Conservation (phyloP, 2,113 vertebrate genomes). For the Entomyzon cyanotis region DNA sequence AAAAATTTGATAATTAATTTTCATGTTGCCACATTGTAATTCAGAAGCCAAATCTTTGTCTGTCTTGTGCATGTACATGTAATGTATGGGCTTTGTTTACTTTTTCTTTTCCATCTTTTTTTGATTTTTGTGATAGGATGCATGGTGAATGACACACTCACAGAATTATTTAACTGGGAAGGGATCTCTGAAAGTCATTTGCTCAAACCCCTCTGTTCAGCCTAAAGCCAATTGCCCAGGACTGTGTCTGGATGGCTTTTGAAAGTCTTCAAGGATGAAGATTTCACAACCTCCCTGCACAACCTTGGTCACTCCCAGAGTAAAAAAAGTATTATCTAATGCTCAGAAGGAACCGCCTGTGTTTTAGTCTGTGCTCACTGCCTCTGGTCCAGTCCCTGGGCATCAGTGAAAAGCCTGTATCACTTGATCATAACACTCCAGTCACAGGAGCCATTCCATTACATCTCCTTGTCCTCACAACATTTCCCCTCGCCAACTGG, state of each 20-base stretch:
- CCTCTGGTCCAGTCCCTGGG: not conserved
- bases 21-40: not conserved
- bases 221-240: not conserved
- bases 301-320: not conserved
- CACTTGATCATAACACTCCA: not conserved
- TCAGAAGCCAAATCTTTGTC: not conserved
- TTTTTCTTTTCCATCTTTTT: not conserved
- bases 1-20: not conserved
- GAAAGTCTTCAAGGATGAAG: not conserved
- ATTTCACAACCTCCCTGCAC: not conserved
- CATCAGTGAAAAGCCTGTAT: not conserved
- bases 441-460: not conserved
- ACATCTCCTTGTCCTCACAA: not conserved
- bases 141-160: not conserved
- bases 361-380: not conserved
- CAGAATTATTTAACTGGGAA: not conserved
- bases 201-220: not conserved
- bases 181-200: not conserved
- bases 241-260: accelerated
- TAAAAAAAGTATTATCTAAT: not conserved
- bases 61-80: not conserved
- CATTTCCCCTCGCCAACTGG: not conserved
- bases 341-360: not conserved
- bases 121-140: not conserved
- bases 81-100: not conserved